These are phyloP conservation scores for Sciurus niger DNA, from an alignment of 2,113 vertebrate species.

Conservation along the genomic window DNA sequence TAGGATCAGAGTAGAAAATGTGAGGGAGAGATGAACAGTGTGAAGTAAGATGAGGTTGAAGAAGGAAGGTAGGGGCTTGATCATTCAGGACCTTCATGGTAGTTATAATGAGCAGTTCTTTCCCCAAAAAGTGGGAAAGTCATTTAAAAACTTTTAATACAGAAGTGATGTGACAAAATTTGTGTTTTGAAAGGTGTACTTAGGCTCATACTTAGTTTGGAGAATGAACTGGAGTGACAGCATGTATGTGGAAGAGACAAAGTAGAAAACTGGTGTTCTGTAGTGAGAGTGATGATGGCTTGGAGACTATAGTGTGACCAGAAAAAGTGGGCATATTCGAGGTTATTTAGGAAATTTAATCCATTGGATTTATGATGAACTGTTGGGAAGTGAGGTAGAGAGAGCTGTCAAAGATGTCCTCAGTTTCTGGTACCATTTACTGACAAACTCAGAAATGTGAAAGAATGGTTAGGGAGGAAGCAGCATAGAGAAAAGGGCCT, in stretches of 20 bases:
- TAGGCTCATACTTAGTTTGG: neutral
- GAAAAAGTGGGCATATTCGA: neutral
- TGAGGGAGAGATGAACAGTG: neutral
- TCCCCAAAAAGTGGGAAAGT: neutral
- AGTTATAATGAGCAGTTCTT: neutral
- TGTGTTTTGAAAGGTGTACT: slow-evolving; percentile 1
- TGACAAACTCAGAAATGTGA: neutral
- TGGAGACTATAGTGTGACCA: neutral
- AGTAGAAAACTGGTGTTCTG: neutral
- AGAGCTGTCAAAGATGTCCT: neutral
- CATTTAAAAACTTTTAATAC: neutral
- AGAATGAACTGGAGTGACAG: neutral
- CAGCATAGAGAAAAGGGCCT: neutral
- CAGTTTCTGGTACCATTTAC: neutral
- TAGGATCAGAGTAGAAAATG: neutral
- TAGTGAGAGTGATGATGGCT: neutral
- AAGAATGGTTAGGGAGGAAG: neutral
- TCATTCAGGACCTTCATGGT: neutral
- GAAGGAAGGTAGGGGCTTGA: neutral
- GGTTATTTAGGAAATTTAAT: slow-evolving; percentile 21
- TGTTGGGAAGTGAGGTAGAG: neutral
- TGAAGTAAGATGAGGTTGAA: neutral
- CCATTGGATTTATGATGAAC: neutral
- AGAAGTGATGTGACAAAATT: neutral
- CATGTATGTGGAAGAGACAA: neutral